Evolutionary conservation across 2,888 invertebrate genomes (phyloP), one percentile per base, ranked within the genome.

Genomic region (Melipona beecheii): DNA sequence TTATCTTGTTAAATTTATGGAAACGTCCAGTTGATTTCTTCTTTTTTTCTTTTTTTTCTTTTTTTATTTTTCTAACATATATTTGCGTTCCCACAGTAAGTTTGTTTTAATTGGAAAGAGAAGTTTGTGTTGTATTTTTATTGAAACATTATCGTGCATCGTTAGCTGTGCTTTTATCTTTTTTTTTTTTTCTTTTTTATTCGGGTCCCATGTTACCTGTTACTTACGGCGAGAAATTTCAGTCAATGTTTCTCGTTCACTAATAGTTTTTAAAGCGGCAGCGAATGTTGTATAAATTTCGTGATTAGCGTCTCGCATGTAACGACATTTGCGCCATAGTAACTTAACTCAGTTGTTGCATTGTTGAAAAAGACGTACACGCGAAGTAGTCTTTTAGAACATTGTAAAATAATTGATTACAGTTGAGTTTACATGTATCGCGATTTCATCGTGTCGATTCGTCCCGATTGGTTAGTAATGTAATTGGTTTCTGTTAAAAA

Each of bases 111-210:
- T 31, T 27, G 43, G 17, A 52, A 50, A n/a, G 58, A 56, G 15
- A 60, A 36, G 31, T 58, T 19, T 31, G 15, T 75, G 24, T 60
- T 65, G 52, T 24, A 69, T 66, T 71, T 80, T 66, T 83, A 43
- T 60, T 60, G 77, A 74, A 56, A 73, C 77, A 66, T 71, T 70
- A 74, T 66, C 70, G 54, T 66, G 15, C 83, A 74, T 70, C 72
- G 76, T 73, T 68, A 36, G 11, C 15, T 58, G 64, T 64, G 68
- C 58, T 24, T 72, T 27, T 72, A 60, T 62, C 50, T 4, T 4
- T 69, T 31, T 58, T 27, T 11, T 75, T 71, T 62, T 62, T 66
- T 4, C n/a, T n/a, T n/a, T 50, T 49, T 31, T 24, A 36, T 71
- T 36, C 50, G n/a, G 69, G 6, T 31, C 31, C 31, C 4, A 52